These are phyloP conservation scores for Phocoena phocoena DNA, from an alignment of 2,113 vertebrate species.

Conservation along the genomic window DNA sequence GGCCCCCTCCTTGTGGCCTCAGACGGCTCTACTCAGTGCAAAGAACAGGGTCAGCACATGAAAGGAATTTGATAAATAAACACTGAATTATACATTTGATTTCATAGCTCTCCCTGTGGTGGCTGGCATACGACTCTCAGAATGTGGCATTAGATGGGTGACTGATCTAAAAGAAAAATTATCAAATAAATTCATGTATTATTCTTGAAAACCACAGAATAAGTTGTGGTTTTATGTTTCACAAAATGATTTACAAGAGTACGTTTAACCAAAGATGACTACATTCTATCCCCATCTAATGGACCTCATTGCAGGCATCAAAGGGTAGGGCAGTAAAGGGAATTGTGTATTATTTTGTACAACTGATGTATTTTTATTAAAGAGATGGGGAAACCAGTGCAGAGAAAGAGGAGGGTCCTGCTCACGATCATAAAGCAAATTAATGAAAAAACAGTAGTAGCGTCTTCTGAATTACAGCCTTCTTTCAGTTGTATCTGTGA, in stretches of 20 bases:
- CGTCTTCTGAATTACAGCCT: background rate
- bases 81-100: background rate
- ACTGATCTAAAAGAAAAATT: background rate
- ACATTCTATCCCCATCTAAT: background rate
- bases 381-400: background rate
- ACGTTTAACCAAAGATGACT: background rate
- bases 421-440: background rate
- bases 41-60: background rate
- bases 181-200: background rate
- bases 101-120: background rate
- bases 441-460: background rate
- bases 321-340: background rate
- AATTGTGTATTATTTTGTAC: background rate
- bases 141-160: background rate
- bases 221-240: background rate
- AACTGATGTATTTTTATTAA: background rate
- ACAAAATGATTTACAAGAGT: background rate
- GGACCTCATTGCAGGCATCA: background rate
- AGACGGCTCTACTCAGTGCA: background rate
- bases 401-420: background rate
- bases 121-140: background rate
- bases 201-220: background rate
- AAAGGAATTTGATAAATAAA: background rate
- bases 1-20: background rate
- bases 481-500: background rate